Evolutionary conservation across 2,113 vertebrate species (phyloP).

Genomic region (Capra hircus): DNA sequence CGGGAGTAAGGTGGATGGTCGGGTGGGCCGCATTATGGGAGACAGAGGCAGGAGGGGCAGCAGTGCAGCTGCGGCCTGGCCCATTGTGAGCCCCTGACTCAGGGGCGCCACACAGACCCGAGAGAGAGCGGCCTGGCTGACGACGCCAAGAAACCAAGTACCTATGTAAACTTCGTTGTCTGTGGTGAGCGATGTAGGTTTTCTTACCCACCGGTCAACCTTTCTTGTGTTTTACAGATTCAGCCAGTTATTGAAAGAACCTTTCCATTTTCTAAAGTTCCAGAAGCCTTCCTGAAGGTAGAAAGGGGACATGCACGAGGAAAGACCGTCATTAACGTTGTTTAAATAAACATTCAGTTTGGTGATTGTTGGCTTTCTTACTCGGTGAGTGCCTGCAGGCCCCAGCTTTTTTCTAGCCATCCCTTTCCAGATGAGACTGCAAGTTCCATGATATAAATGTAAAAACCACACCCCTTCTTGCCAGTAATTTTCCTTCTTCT

Average conservation of each 20-base stretch:
- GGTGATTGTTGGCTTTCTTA: not conserved
- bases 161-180: not conserved
- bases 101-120: rapidly evolving
- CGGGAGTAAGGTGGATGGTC: not conserved
- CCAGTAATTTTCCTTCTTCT: not conserved
- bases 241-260: conserved; percentile 90
- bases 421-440: not conserved
- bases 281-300: conserved; percentile 91
- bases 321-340: conserved; percentile 90
- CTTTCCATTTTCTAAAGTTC: conserved; percentile 91
- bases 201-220: not conserved
- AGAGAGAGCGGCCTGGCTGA: not conserved
- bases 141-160: rapidly evolving
- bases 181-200: rapidly evolving
- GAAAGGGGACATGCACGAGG: conserved; percentile 94
- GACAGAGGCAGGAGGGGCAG: not conserved
- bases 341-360: conserved; percentile 49
- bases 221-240: conserved; percentile 84
- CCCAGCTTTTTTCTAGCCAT: not conserved
- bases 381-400: not conserved
- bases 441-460: not conserved
- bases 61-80: not conserved
- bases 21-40: not conserved
- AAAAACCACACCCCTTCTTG: not conserved
- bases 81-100: not conserved